Evolutionary conservation across 2,113 vertebrate species (phyloP), one percentile per base, ranked within the genome.

Genomic region (Planiliza haematocheilus): DNA sequence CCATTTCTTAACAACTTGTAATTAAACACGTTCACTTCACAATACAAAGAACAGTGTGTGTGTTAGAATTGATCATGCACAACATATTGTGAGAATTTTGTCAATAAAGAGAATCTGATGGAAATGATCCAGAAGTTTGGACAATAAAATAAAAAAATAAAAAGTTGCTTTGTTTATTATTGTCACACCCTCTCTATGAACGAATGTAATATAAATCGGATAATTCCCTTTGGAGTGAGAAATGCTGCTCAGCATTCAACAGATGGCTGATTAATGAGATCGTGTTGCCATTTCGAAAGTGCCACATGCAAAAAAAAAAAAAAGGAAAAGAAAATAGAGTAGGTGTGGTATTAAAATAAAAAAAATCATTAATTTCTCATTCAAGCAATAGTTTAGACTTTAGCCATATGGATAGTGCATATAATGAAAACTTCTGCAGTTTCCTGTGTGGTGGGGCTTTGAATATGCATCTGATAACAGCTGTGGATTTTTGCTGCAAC

Each of bases 311-410:
- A 49, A 45, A 20, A 48, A 12, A 20, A 48, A 12, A 62, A 30
- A 30, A 30, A 30, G 24, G 24, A 30, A 30, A 43, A 49, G 39
- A 20, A 48, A 12, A 5, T 30, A 21, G 78, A 20, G 62, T 53
- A 62, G 59, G 51, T 70, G 71, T 71, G 39, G 4, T 17, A 49
- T 86, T 82, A 71, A 77, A 76, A 74, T 64, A 66, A 49, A 83
- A 77, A 56, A 83, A 77, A 56, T 81, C 1, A 34, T 69, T 65
- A 59, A 4, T 72, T 1, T 69, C n/a, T 41, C 39, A 66, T 49
- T 52, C 11, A 66, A 41, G 65, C 18, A 75, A 69, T 68, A 56
- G 17, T 50, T 55, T 67, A 38, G 17, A 30, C 34, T 1, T 0
- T 38, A 34, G 14, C 21, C 24, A 24, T 14, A 2, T 41, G 12